Conservation (phyloP, 1,140 invertebrate species). For the Drosophila bocqueti region DNA sequence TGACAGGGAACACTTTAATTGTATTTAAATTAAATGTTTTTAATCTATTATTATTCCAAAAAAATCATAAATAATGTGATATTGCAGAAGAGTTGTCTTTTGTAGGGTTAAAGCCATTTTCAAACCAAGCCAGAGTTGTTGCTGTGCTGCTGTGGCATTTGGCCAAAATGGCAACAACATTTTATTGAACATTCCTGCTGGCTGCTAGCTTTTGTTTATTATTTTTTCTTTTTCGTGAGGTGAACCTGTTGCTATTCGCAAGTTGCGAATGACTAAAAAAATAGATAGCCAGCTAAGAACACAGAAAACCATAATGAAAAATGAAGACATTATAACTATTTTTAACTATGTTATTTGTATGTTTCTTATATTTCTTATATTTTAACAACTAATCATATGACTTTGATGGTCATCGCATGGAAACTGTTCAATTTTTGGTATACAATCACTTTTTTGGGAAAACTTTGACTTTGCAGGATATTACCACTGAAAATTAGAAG, state of each 20-base stretch:
- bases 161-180: constrained; percentile 72
- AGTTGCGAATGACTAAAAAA: constrained; percentile 42
- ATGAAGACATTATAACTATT: too few relatives aligned
- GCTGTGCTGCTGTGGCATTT: constrained; percentile 66
- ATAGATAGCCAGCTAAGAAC: constrained; percentile 21
- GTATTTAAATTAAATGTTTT: too few relatives aligned
- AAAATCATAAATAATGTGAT: neutral
- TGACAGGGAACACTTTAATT: neutral
- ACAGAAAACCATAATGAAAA: neutral
- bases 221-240: constrained; percentile 21
- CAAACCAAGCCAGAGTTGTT: constrained; percentile 13
- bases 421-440: neutral
- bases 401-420: neutral
- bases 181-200: constrained; percentile 40
- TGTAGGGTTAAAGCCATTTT: constrained; percentile 31
- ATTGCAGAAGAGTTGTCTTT: too few relatives aligned
- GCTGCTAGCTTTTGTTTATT: constrained; percentile 39
- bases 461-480: neutral
- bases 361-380: neutral
- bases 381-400: neutral
- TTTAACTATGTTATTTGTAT: too few relatives aligned
- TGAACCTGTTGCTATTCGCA: constrained; percentile 66
- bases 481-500: neutral
- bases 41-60: too few relatives aligned
- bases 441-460: neutral